Conservation (phyloP, 2,797 vertebrate species). For the Chelidonichthys spinosus region DNA sequence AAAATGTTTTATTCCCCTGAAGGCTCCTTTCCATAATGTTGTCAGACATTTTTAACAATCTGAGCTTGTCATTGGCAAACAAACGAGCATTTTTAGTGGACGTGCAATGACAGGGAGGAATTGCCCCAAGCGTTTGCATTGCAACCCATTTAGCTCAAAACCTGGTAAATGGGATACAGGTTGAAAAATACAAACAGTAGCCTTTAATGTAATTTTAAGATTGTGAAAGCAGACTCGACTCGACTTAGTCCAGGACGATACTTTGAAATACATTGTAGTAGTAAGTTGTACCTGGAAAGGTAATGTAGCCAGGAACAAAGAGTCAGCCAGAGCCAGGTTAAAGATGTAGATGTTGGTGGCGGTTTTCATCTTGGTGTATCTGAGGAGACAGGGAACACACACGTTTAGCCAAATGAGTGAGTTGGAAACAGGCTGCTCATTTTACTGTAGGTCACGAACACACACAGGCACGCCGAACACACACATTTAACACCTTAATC, state of each 20-base stretch:
- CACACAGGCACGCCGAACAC: not conserved
- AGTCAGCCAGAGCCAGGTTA: conserved; percentile 94
- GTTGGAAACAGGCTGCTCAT: not conserved
- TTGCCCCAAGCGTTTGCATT: too few relatives aligned
- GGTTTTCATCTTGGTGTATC: conserved; percentile 99
- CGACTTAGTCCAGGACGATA: not conserved
- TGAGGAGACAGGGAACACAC: conserved; percentile 62
- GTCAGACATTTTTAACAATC: too few relatives aligned
- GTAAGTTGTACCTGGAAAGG: conserved; percentile 88
- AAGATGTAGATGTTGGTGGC: conserved; percentile 99
- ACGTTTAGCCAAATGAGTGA: not conserved
- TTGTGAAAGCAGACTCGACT: not conserved
- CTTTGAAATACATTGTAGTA: not conserved
- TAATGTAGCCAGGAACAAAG: conserved; percentile 92
- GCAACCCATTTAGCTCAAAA: not conserved
- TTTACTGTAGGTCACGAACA: not conserved
- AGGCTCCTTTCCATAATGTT: too few relatives aligned
- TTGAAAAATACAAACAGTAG: not conserved
- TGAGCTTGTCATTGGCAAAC: too few relatives aligned
- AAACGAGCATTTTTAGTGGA: too few relatives aligned
- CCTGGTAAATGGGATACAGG: not conserved
- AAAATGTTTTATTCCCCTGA: too few relatives aligned
- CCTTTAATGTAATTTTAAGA: not conserved
- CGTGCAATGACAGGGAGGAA: too few relatives aligned
- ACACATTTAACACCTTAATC: not conserved